A percentile compares a stretch with the other conserved stretches of the same genome.
phyloP scores from a whole-genome alignment of 2,888 invertebrate species.

The Drosophila ochracea region DNA sequence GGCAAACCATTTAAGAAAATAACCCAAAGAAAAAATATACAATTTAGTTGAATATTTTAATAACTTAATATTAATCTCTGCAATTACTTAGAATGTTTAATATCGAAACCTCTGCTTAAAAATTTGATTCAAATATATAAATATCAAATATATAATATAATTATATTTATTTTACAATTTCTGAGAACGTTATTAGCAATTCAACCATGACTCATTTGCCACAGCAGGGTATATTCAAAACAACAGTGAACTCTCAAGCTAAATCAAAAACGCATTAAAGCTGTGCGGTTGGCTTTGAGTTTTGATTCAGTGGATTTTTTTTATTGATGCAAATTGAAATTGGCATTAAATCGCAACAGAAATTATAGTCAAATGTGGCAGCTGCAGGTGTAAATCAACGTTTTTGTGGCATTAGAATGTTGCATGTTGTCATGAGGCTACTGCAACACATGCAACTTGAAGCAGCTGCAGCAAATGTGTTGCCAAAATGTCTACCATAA shows the following conservation, averaged over 20 bases:
- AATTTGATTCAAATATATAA: not conserved
- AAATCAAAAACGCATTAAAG: conserved; percentile 18
- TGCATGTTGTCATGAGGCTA: conserved; percentile 8
- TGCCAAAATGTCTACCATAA: conserved; percentile 4
- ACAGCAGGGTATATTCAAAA: conserved; percentile 19
- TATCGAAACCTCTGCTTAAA: not conserved
- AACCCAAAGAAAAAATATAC: not conserved
- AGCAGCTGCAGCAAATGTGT: conserved; percentile 11
- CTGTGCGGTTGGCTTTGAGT: conserved; percentile 38
- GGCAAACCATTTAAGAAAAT: not conserved
- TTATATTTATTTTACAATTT: not conserved
- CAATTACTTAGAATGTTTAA: not conserved
- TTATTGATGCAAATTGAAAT: conserved; percentile 64
- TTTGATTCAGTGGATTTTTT: conserved; percentile 39
- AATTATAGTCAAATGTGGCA: conserved; percentile 20
- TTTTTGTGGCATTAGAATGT: conserved; percentile 28
- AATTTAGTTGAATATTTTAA: not conserved
- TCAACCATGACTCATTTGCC: not conserved
- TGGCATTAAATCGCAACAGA: conserved; percentile 51
- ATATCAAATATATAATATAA: not conserved
- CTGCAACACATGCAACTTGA: conserved; percentile 10
- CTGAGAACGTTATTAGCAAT: not conserved
- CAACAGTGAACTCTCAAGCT: conserved; percentile 10
- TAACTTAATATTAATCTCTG: not conserved
- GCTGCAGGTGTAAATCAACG: conserved; percentile 39